A percentile compares a stretch with the other conserved stretches of the same genome.
phyloP scores from a whole-genome alignment of 2,797 vertebrate genomes.

The Epinephelus malabaricus region DNA sequence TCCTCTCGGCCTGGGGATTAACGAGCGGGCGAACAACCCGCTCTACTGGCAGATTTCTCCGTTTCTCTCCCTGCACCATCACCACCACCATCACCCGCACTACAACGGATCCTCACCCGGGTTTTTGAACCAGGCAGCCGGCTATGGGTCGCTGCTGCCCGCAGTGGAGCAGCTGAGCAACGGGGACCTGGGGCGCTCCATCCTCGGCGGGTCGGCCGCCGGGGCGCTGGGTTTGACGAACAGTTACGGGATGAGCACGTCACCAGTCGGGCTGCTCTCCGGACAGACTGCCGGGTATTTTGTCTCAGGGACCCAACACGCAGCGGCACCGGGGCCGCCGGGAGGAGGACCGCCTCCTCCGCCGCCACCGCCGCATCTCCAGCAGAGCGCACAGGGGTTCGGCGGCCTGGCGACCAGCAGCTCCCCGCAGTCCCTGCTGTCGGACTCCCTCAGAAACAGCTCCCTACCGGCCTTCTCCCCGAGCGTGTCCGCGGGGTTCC shows the following conservation, averaged over 20 bases:
- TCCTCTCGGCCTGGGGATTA: slow-evolving; percentile 82
- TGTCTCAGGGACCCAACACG: slow-evolving; percentile 82
- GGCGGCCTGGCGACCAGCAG: slow-evolving; percentile 60
- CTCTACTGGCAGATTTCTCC: slow-evolving; percentile 88
- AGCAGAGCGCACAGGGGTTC: slow-evolving; percentile 75
- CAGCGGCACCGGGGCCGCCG: slow-evolving; percentile 54
- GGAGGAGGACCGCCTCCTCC: slow-evolving; percentile 59
- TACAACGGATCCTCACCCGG: slow-evolving; percentile 82
- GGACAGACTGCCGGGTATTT: slow-evolving; percentile 83
- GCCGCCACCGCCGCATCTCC: slow-evolving; percentile 67
- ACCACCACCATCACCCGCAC: slow-evolving; percentile 82
- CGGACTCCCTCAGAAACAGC: slow-evolving; percentile 83
- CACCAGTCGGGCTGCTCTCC: slow-evolving; percentile 84
- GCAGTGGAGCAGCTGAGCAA: slow-evolving; percentile 82
- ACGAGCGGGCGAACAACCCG: slow-evolving; percentile 82
- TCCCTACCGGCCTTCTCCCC: slow-evolving; percentile 80
- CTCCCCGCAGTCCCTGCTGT: slow-evolving; percentile 79
- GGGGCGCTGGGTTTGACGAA: slow-evolving; percentile 79
- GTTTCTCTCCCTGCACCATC: slow-evolving; percentile 84
- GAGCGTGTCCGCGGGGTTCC: slow-evolving; percentile 75
- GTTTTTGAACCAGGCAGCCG: slow-evolving; percentile 81
- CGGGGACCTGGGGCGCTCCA: slow-evolving; percentile 82
- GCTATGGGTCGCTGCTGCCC: slow-evolving; percentile 83
- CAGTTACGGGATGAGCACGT: slow-evolving; percentile 83
- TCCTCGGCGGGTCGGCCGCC: slow-evolving; percentile 74